Base-by-base conservation (phyloP, 2,797 vertebrate genomes). In the Xenentodon cancila region DNA sequence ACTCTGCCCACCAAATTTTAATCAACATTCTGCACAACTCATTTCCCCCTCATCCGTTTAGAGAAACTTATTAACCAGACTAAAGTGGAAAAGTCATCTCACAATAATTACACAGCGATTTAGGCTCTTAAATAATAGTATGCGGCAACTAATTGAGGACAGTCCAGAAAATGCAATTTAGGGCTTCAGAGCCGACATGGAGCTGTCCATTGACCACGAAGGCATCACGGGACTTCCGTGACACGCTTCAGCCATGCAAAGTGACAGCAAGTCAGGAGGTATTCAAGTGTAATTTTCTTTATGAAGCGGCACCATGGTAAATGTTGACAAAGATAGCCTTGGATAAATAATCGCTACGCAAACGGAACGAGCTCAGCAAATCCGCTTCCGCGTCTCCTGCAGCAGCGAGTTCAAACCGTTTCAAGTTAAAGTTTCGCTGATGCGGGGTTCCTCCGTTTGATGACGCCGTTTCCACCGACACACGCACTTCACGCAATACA, bases 181-280 rank as follows among this genome's bases (percentile, higher is more conserved):
- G 17, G 0, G 4, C 32, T 12, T 27, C 1, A 8, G 7, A 40
- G 17, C 2, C 19, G n/a, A 65, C 55, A 59, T 58, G 37, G 79
- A 54, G 59, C 47, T 53, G 55, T n/a, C 13, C 16, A 47, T 15
- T 44, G 34, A 19, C 30, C 61, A 18, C 27, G 22, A 57, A 71
- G 43, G 43, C 44, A 70, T 77, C 79, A 76, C 61, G 49, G 37
- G 74, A 25, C 32, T 70, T 60, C 58, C 18, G 37, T 37, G 63
- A 25, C 55, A 75, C 34, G 55, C 58, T 27, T 49, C 25, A 54
- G 37, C 63, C 49, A 25, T 46, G 49, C 21, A 37, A 37, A 43
- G 20, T 59, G 53, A 58, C 49, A 43, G 44, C 5, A 19, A 53
- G 49, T 56, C 63, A 73, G 53, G 54, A 53, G 49, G 57, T 40